These are phyloP conservation scores for Parotia lawesii DNA, from an alignment of 2,113 vertebrate species.

Conservation along the genomic window DNA sequence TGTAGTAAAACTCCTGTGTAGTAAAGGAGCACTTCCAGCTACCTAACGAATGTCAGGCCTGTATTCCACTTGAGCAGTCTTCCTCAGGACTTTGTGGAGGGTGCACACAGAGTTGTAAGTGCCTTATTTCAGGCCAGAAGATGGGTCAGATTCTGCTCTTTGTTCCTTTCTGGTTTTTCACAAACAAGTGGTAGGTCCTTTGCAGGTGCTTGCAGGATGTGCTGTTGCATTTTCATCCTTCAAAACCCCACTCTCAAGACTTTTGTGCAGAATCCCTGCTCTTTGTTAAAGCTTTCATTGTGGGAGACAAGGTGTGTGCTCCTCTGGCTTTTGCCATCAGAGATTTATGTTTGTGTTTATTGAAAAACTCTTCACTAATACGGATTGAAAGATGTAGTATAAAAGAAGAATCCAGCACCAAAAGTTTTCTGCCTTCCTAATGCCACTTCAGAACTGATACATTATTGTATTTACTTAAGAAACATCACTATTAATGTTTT, in stretches of 20 bases:
- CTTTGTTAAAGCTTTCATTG: not conserved
- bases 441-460: not conserved
- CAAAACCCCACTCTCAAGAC: not conserved
- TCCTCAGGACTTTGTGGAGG: not conserved
- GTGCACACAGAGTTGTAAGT: fast-evolving
- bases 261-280: not conserved
- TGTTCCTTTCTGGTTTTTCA: not conserved
- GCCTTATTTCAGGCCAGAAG: not conserved
- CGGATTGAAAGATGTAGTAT: not conserved
- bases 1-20: not conserved
- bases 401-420: not conserved
- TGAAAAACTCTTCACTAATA: not conserved
- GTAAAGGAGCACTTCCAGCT: not conserved
- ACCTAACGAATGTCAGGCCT: not conserved
- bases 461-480: not conserved
- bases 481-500: not conserved
- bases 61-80: not conserved
- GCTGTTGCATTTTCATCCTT: not conserved
- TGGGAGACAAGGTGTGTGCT: not conserved
- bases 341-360: not conserved
- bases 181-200: not conserved
- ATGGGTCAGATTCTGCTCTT: not conserved
- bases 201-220: not conserved
- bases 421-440: not conserved
- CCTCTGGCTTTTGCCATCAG: not conserved